Evolutionary conservation across 2,797 vertebrate genomes (phyloP).

Genomic region (Gallinago solitaria): DNA sequence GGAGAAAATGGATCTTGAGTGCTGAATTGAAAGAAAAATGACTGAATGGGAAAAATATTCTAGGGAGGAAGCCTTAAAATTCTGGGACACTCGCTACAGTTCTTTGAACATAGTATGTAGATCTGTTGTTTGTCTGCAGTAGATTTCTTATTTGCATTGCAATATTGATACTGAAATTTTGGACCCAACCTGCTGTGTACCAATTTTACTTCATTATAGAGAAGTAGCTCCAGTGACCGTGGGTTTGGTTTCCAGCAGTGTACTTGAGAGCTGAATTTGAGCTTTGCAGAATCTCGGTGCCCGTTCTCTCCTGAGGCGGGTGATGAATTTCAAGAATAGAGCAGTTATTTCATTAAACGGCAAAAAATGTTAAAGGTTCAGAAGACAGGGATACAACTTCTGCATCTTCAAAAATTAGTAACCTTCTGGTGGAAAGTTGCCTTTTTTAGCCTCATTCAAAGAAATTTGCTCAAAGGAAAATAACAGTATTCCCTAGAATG

Average conservation of each 20-base stretch:
- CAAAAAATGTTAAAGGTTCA: background rate
- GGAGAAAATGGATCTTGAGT: slow-evolving; percentile 6
- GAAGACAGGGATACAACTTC: background rate
- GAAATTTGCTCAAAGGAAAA: background rate
- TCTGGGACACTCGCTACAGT: background rate
- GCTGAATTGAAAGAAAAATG: background rate
- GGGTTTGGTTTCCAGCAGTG: background rate
- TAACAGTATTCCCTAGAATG: background rate
- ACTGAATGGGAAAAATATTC: background rate
- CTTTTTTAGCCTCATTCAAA: slow-evolving; percentile 4
- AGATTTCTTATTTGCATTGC: background rate
- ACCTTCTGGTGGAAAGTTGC: background rate
- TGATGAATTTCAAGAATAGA: background rate
- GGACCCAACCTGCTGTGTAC: background rate
- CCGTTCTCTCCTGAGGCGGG: background rate
- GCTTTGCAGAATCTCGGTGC: background rate
- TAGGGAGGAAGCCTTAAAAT: background rate
- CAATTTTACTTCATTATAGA: background rate
- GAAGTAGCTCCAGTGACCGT: background rate
- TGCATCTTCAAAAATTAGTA: background rate
- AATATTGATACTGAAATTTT: background rate
- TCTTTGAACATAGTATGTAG: background rate
- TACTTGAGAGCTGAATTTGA: background rate
- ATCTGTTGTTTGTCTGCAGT: background rate
- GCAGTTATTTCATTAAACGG: background rate